Evolutionary conservation across 1,140 invertebrate genomes (phyloP).

Genomic region (Drosophila watanabei): DNA sequence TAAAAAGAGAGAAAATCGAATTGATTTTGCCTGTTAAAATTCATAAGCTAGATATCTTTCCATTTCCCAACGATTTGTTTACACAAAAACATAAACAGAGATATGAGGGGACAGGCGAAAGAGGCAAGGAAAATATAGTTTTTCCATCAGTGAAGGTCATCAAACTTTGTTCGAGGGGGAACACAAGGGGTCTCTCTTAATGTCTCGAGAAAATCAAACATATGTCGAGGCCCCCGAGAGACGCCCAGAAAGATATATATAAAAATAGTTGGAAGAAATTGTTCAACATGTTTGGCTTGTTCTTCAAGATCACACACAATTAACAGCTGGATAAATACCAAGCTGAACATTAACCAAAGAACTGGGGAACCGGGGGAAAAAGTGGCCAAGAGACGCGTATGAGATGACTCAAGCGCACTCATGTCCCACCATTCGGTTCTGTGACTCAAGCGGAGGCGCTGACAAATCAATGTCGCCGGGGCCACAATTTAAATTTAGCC

Average conservation of each 20-base stretch:
- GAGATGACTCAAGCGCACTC: conserved; percentile 33
- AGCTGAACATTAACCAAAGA: conserved; percentile 25
- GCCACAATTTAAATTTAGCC: conserved; percentile 71
- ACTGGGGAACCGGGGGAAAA: conserved; percentile 6
- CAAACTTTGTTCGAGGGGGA: conserved; percentile 59
- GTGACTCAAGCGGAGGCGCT: conserved; percentile 47
- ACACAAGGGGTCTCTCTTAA: conserved; percentile 23
- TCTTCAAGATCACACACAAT: conserved; percentile 64
- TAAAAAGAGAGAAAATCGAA: not conserved
- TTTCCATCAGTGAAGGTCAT: conserved; percentile 63
- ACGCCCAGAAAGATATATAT: conserved; percentile 39
- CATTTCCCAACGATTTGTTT: conserved; percentile 51
- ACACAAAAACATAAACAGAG: conserved; percentile 46
- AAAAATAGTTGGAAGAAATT: conserved; percentile 63
- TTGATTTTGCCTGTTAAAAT: not conserved
- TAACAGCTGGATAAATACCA: conserved; percentile 80
- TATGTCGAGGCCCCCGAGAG: conserved; percentile 22
- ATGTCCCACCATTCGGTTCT: conserved; percentile 18
- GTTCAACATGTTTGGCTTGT: conserved; percentile 50
- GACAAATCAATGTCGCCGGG: conserved; percentile 72
- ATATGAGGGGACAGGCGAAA: conserved; percentile 19
- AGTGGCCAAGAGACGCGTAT: conserved; percentile 6
- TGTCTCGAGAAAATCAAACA: conserved; percentile 38
- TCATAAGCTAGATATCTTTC: not conserved
- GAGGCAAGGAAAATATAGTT: conserved; percentile 34